Conservation (phyloP, 1,140 invertebrate species). For the Bicyclus anynana region DNA sequence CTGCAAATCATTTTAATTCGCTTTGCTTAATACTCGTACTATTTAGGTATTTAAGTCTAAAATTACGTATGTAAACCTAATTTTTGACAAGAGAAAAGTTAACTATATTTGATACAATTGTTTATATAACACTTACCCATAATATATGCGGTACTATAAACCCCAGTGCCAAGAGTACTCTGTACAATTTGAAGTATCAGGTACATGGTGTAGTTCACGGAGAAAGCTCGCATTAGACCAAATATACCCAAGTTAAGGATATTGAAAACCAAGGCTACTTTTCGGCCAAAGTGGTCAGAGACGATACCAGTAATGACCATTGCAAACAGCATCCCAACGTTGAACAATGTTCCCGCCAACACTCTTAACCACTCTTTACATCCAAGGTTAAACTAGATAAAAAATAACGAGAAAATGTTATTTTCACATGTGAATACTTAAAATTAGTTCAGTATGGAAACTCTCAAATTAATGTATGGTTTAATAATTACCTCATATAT, state of each 20-base stretch:
- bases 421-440: too few relatives aligned
- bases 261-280: conserved; percentile 77
- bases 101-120: not conserved
- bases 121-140: conserved; percentile 31
- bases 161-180: conserved; percentile 36
- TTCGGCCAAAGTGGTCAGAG: conserved; percentile 81
- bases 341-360: conserved; percentile 43
- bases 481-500: conserved; percentile 64
- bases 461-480: too few relatives aligned
- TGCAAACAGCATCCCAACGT: conserved; percentile 56
- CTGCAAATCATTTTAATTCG: too few relatives aligned
- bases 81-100: not conserved
- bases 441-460: too few relatives aligned
- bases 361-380: conserved; percentile 49
- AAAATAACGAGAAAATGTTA: not conserved
- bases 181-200: conserved; percentile 73
- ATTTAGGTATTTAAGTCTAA: too few relatives aligned
- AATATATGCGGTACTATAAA: conserved; percentile 36
- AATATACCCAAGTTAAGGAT: conserved; percentile 77
- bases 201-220: conserved; percentile 81
- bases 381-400: conserved; percentile 50
- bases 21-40: too few relatives aligned
- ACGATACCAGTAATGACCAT: conserved; percentile 81
- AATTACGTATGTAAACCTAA: too few relatives aligned
- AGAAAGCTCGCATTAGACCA: conserved; percentile 81